Evolutionary conservation across 1,140 invertebrate genomes (phyloP).

Genomic region (Camponotus floridanus): DNA sequence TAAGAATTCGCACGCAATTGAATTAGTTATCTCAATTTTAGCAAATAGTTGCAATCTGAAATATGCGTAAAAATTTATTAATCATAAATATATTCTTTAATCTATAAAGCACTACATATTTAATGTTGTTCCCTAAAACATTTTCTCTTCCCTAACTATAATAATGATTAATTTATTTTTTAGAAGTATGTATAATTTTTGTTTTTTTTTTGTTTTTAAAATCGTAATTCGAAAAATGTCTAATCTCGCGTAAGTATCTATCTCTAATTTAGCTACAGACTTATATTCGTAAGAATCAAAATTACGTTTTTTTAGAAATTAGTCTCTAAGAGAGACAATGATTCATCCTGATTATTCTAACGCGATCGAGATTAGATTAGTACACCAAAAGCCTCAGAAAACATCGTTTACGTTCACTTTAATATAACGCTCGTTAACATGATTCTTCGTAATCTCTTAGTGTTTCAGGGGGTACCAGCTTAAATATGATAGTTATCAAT

Average conservation of each 20-base stretch:
- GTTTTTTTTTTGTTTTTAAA: slow-evolving; percentile 4
- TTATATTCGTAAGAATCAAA: background rate
- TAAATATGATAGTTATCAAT: background rate
- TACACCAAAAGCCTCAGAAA: slow-evolving; percentile 36
- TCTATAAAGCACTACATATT: slow-evolving; percentile 54
- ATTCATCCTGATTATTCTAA: slow-evolving; percentile 27
- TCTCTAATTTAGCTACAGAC: slow-evolving; percentile 7
- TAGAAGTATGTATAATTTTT: background rate
- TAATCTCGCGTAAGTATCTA: slow-evolving; percentile 2
- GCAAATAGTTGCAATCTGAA: slow-evolving; percentile 49
- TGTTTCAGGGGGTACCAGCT: slow-evolving; percentile 3
- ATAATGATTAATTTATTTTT: slow-evolving; percentile 13
- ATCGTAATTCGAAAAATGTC: slow-evolving; percentile 36
- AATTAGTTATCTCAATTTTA: slow-evolving; percentile 39
- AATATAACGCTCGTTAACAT: background rate
- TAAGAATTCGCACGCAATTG: slow-evolving; percentile 41
- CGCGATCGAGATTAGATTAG: slow-evolving; percentile 40
- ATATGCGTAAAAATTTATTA: slow-evolving; percentile 48
- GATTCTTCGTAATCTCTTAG: slow-evolving; percentile 22
- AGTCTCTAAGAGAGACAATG: slow-evolving; percentile 27
- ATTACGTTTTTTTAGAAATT: slow-evolving; percentile 35
- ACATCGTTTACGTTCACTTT: slow-evolving; percentile 42
- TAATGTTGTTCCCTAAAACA: slow-evolving; percentile 43
- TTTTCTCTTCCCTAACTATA: slow-evolving; percentile 37
- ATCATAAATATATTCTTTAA: slow-evolving; percentile 55